Percentiles rank a stretch among this genome's conserved stretches.
phyloP scores from a whole-genome alignment of 2,113 vertebrate species.

The Rhinichthys klamathensis region DNA sequence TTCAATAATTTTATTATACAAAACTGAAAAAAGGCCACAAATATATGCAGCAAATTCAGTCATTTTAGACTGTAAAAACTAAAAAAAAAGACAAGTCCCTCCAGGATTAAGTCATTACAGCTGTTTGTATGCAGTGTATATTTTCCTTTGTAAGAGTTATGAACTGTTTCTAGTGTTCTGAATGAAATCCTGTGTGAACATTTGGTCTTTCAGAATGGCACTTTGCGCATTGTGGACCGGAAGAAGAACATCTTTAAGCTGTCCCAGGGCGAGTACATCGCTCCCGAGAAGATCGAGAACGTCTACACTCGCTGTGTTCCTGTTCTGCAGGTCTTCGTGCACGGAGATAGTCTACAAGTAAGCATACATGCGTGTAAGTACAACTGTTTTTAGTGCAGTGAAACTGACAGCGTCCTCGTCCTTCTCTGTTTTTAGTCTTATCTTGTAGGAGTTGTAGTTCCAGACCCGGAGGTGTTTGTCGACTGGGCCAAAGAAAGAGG shows the following conservation, averaged over 20 bases:
- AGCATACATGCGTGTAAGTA: neutral
- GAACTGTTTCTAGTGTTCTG: too few relatives aligned
- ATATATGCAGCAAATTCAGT: too few relatives aligned
- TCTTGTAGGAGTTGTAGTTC: constrained; percentile 76
- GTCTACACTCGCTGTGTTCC: constrained; percentile 74
- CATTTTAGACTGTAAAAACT: too few relatives aligned
- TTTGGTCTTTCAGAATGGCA: constrained; percentile 72
- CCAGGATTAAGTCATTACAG: neutral
- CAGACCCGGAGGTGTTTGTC: constrained; percentile 77
- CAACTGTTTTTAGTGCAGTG: neutral
- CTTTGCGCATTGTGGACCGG: constrained; percentile 77
- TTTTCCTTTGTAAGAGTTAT: neutral
- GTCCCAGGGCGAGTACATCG: constrained; percentile 80
- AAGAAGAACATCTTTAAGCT: constrained; percentile 84
- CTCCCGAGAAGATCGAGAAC: constrained; percentile 82
- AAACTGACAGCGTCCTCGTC: neutral
- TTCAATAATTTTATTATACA: too few relatives aligned
- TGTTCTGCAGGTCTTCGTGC: constrained; percentile 79
- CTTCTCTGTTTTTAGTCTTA: constrained; percentile 66
- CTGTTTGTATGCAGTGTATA: neutral
- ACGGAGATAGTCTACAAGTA: constrained; percentile 82
- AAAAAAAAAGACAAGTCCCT: too few relatives aligned
- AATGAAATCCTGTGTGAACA: neutral
- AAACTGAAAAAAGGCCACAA: too few relatives aligned
- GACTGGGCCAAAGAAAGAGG: constrained; percentile 74